These are phyloP conservation scores for Tillus elongatus DNA, from an alignment of 2,888 invertebrate genomes.

Conservation along the genomic window DNA sequence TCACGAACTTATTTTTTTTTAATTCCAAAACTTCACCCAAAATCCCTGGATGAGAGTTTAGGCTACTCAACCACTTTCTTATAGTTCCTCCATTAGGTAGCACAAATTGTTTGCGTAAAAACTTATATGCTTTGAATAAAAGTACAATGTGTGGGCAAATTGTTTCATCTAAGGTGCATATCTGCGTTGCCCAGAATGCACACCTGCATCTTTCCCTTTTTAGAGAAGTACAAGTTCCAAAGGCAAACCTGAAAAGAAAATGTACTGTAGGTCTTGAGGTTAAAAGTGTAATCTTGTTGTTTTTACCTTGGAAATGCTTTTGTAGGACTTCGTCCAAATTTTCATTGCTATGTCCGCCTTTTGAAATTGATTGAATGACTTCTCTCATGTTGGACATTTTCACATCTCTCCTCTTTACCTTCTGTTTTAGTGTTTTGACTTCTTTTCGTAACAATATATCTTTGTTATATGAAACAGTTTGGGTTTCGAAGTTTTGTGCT, in stretches of 20 bases:
- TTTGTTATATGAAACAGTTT: no score
- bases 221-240: no score
- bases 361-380: slow-evolving; percentile 12
- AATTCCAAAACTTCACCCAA: slow-evolving; percentile 18
- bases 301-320: slow-evolving; percentile 16
- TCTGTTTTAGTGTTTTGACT: neutral
- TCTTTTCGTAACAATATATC: no score
- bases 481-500: no score
- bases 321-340: slow-evolving; percentile 15
- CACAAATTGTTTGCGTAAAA: slow-evolving; percentile 17
- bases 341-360: slow-evolving; percentile 15
- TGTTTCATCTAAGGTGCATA: no score
- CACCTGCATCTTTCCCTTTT: no score
- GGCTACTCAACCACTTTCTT: no score
- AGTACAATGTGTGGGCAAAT: no score
- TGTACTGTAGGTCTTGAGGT: no score
- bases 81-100: slow-evolving; percentile 20
- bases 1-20: slow-evolving; percentile 15
- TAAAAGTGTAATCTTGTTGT: slow-evolving; percentile 5
- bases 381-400: slow-evolving; percentile 11
- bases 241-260: no score
- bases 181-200: no score
- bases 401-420: slow-evolving; percentile 4
- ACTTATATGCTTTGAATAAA: slow-evolving; percentile 22
- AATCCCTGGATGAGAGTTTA: slow-evolving; percentile 20